A percentile compares a stretch with the other conserved stretches of the same genome.
Conservation (phyloP, 2,888 invertebrate genomes). For the Dolomedes plantarius region DNA sequence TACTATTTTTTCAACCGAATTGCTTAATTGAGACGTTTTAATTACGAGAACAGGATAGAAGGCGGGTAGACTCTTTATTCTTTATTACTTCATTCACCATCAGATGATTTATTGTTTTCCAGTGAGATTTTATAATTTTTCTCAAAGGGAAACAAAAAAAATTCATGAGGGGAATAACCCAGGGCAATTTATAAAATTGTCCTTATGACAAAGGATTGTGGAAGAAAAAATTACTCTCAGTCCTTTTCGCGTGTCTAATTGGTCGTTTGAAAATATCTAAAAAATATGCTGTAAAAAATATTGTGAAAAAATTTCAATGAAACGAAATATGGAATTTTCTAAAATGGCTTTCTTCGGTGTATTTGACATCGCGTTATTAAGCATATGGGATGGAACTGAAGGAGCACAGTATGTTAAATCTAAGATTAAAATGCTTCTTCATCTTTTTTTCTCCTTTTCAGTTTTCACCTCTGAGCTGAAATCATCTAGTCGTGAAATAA, state of each 20-base stretch:
- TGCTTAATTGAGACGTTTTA: conserved; percentile 67
- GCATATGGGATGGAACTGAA: conserved; percentile 25
- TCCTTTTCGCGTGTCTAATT: conserved; percentile 64
- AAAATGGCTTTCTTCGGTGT: conserved; percentile 46
- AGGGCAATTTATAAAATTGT: conserved; percentile 66
- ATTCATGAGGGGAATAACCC: conserved; percentile 40
- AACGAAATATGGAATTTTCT: conserved; percentile 19
- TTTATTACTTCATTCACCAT: conserved; percentile 52
- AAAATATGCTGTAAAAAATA: conserved; percentile 8
- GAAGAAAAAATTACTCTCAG: conserved; percentile 34
- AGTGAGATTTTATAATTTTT: conserved; percentile 66
- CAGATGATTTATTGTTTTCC: conserved; percentile 64
- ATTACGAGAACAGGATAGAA: conserved; percentile 48
- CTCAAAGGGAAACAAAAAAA: conserved; percentile 36
- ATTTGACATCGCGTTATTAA: conserved; percentile 49
- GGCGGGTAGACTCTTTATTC: conserved; percentile 12
- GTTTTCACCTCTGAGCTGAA: too few relatives aligned
- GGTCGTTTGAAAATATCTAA: conserved; percentile 58
- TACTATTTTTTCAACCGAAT: conserved; percentile 50
- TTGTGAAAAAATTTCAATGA: conserved; percentile 29
- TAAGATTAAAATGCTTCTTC: conserved; percentile 37
- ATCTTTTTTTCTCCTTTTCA: conserved; percentile 29
- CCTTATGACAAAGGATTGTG: conserved; percentile 44
- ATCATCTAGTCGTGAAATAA: too few relatives aligned
- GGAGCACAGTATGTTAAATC: conserved; percentile 35